phyloP scores from a whole-genome alignment of 2,113 vertebrate species.

The Diphyllodes magnificus region DNA sequence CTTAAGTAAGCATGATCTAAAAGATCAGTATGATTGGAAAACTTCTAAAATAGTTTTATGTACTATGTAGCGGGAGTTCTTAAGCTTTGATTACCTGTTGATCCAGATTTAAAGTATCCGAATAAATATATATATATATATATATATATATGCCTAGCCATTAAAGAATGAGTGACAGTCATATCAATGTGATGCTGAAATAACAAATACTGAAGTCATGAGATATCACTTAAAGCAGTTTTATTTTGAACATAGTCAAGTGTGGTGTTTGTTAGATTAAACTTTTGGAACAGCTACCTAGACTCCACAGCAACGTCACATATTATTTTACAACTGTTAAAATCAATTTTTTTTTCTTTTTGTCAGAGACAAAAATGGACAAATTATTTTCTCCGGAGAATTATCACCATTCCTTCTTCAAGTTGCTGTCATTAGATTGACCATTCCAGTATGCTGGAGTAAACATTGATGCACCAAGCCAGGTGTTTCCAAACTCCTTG shows the following conservation, averaged over 20 bases:
- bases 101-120: not conserved
- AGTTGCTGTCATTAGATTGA: not conserved
- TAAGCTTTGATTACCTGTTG: not conserved
- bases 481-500: not conserved
- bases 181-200: not conserved
- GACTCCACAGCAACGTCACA: not conserved
- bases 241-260: not conserved
- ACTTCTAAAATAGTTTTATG: not conserved
- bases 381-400: not conserved
- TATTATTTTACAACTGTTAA: not conserved
- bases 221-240: not conserved
- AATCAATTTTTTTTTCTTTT: not conserved
- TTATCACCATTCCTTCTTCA: not conserved
- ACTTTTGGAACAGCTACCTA: not conserved
- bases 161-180: not conserved
- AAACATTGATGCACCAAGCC: not conserved
- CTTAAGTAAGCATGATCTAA: not conserved
- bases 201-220: not conserved
- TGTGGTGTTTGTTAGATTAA: not conserved
- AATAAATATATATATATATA: not conserved
- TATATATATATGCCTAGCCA: not conserved
- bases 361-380: not conserved
- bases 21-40: not conserved
- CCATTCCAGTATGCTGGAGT: not conserved
- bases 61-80: not conserved